Evolutionary conservation across 2,797 vertebrate species (phyloP), one percentile per base, ranked within the genome.

Genomic region (Todus mexicanus): DNA sequence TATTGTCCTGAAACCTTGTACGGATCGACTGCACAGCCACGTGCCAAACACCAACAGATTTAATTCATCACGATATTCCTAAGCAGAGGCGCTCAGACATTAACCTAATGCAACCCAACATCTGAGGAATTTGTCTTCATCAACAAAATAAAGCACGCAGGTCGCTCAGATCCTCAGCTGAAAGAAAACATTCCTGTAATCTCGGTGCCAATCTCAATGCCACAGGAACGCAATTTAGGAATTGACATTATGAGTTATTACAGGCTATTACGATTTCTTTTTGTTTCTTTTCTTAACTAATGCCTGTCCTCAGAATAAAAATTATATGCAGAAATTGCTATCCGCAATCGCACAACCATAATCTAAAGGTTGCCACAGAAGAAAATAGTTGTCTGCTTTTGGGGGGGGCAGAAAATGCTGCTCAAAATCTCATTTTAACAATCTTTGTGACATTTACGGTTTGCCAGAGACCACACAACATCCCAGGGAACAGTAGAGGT

Each of bases 61-160:
- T 7, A 6, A 94, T 95, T 85, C 33, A 91, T 94, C 91, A 83
- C 83, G 75, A 5, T 74, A 16, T 45, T 89, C 22, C 94, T 45
- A 1, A 59, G 63, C 18, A 85, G 76, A 11, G 61, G 2, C 18
- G 1, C 68, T 33, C 89, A 66, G 59, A 16, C 90, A 64, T 64
- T 37, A 77, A 45, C 82, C 73, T 7, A 43, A 42, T 3, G 10
- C 82, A 73, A 1, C 50, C 3, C 25, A 70, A 37, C 43, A 5
- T 6, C 5, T 31, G 12, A 51, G 26, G 72, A 74, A 93, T 90
- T 84, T 92, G 89, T 96, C 95, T 96, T 94, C 94, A 94, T 94
- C 93, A 94, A 20, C 70, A 65, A 14, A 35, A 47, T 11, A n/a
- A 53, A 69, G 60, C 10, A 25, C 1, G 10, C 83, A 59, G 61